Evolutionary conservation across 2,888 invertebrate genomes (phyloP), one percentile per base, ranked within the genome.

Genomic region (Toxonevra muliebris): DNA sequence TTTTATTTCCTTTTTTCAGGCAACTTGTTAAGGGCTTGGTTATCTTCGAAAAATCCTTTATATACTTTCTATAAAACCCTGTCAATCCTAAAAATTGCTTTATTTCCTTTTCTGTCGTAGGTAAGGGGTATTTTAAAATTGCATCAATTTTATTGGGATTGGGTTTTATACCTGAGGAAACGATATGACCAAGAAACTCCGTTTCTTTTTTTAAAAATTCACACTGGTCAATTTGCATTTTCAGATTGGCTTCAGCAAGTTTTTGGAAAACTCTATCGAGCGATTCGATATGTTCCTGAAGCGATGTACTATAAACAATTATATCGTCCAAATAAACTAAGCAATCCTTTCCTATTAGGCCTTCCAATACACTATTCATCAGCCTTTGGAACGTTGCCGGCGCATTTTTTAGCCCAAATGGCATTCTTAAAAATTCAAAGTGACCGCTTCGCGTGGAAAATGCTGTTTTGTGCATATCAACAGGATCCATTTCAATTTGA

Each of bases 31-130:
- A 19, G 15, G 70, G 71, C 60, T 70, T 64, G n/a, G 66, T 43
- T 45, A 74, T 67, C 62, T 63, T 68, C n/a, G 71, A 62, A 61
- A 73, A 75, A 63, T 73, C 54, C 59, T 53, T 65, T 10, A 74
- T 69, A 65, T n/a, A n/a, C 41, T 58, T 20, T 13, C 58, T 20
- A 40, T 58, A 58, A 13, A 58, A 43, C 10, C 58, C 58, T 20
- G 58, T 41, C 12, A 58, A 40, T 5, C 58, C 40, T 13, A 58
- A 40, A 40, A 58, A 58, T 45, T 61, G 2, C 17, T 48, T 61
- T 20, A 48, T 65, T 19, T 65, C 42, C 12, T 57, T 65, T 12
- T 10, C 2, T 7, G 65, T 65, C 59, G 40, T 61, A 13, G 54
- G 62, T 17, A 41, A 19, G 17, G 19, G 62, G n/a, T 52, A 20